Percentiles rank a stretch among this genome's conserved stretches.
Conservation (phyloP, 2,113 vertebrate genomes). For the Neomonachus schauinslandi region DNA sequence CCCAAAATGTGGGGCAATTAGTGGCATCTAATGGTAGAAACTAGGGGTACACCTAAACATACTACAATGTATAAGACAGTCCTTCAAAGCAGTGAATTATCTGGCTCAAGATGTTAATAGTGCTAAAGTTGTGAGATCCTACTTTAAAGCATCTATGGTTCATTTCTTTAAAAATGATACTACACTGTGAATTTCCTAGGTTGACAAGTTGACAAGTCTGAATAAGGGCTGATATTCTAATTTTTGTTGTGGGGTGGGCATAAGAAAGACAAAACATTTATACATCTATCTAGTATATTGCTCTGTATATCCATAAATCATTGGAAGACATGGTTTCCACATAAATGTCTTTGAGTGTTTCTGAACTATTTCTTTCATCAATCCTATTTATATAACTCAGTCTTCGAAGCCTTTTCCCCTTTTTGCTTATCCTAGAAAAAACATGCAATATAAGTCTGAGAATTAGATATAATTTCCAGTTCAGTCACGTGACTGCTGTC, state of each 20-base stretch:
- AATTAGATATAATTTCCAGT: background rate
- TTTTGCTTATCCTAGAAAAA: background rate
- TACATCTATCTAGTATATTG: background rate
- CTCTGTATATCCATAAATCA: background rate
- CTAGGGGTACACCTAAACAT: background rate
- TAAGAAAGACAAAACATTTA: background rate
- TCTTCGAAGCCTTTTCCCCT: background rate
- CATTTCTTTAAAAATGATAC: conserved; percentile 6
- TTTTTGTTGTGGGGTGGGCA: background rate
- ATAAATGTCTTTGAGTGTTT: background rate
- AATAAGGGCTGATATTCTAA: background rate
- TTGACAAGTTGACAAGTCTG: background rate
- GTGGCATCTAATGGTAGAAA: background rate
- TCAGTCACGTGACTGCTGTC: background rate
- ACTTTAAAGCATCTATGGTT: background rate
- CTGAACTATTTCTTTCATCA: background rate
- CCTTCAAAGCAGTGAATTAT: background rate
- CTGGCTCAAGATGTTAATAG: background rate
- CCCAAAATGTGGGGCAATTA: background rate
- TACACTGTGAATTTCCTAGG: background rate
- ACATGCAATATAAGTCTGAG: background rate
- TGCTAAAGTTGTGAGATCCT: background rate
- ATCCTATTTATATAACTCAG: background rate
- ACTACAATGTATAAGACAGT: background rate
- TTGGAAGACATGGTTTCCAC: background rate